Conservation (phyloP, 1,140 invertebrate genomes). For the Aplysia californica region DNA sequence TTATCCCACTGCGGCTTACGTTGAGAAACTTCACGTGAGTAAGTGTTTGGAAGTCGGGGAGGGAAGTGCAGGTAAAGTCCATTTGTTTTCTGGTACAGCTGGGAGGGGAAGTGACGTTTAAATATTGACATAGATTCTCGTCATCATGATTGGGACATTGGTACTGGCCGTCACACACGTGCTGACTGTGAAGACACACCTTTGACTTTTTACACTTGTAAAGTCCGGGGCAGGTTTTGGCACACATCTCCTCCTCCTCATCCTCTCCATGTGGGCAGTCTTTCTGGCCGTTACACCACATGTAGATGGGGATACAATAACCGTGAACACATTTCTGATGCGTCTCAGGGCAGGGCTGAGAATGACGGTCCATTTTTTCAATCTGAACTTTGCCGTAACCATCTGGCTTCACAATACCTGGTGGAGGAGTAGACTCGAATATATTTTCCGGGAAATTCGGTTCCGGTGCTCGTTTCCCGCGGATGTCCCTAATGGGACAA, state of each 20-base stretch:
- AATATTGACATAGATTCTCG: conserved; percentile 16
- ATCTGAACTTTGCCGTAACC: conserved; percentile 27
- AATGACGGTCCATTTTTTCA: neutral
- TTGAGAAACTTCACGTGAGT: conserved; percentile 19
- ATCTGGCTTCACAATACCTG: conserved; percentile 6
- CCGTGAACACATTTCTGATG: conserved; percentile 13
- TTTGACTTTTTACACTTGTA: conserved; percentile 20
- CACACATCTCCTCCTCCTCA: conserved; percentile 15
- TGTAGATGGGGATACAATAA: conserved; percentile 19
- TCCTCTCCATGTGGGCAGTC: conserved; percentile 27
- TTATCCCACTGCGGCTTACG: neutral
- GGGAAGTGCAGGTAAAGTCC: conserved; percentile 11
- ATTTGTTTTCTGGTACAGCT: conserved; percentile 20
- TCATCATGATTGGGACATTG: conserved; percentile 34
- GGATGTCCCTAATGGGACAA: neutral
- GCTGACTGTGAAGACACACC: conserved; percentile 17
- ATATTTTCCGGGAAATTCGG: neutral
- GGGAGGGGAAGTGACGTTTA: conserved; percentile 15
- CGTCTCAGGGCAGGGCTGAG: conserved; percentile 5
- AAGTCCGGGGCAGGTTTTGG: conserved; percentile 6
- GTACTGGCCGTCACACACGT: conserved; percentile 30
- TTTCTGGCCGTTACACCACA: conserved; percentile 27
- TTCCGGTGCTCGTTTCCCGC: neutral
- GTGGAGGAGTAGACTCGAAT: neutral
- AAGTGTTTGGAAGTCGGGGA: neutral